phyloP scores from a whole-genome alignment of 2,113 vertebrate species.

The Phrynocephalus versicolor region DNA sequence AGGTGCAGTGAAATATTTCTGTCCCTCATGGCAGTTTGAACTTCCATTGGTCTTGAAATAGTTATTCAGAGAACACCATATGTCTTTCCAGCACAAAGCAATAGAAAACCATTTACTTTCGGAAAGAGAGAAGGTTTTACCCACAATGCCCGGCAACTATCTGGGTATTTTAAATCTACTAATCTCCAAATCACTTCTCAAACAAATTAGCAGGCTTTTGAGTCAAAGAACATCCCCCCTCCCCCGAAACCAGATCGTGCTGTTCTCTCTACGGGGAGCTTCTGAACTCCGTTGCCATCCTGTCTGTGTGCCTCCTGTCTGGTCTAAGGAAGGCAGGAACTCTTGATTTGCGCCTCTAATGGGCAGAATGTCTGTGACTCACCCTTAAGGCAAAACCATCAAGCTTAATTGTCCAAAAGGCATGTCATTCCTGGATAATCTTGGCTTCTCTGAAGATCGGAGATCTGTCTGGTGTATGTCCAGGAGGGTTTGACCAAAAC shows the following conservation, averaged over 20 bases:
- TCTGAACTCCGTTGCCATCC: not conserved
- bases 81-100: constrained; percentile 29
- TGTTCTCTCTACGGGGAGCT: not conserved
- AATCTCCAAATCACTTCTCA: constrained; percentile 14
- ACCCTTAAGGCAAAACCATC: constrained; percentile 27
- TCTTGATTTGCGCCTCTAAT: constrained; percentile 38
- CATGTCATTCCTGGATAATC: not conserved
- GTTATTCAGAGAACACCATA: constrained; percentile 20
- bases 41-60: constrained; percentile 27
- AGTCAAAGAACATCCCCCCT: not conserved
- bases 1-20: not conserved
- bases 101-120: constrained; percentile 32
- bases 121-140: not conserved
- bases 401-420: not conserved
- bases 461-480: not conserved
- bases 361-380: constrained; percentile 45
- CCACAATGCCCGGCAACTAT: not conserved
- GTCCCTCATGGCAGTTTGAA: not conserved
- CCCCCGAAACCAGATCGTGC: constrained; percentile 15
- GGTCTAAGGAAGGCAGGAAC: constrained; percentile 61
- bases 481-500: constrained; percentile 20
- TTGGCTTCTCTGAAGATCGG: constrained; percentile 6
- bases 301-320: not conserved
- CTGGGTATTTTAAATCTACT: not conserved
- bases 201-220: constrained; percentile 3